These are phyloP conservation scores for Podarcis siculus DNA, from an alignment of 2,797 vertebrate genomes.

Conservation along the genomic window DNA sequence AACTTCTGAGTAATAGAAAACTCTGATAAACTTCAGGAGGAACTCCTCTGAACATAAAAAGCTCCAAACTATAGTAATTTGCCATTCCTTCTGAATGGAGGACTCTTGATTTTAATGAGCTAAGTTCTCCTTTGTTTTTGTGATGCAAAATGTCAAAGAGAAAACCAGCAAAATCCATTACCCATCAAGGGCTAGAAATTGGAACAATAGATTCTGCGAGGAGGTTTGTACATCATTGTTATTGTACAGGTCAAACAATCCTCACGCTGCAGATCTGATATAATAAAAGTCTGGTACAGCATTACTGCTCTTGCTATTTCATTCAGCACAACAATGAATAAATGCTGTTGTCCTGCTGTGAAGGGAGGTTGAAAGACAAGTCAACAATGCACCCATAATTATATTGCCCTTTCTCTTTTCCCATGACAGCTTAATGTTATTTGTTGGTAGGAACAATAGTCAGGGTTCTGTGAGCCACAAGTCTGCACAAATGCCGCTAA, in stretches of 20 bases:
- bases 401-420: background rate
- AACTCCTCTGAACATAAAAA: background rate
- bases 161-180: background rate
- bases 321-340: background rate
- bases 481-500: background rate
- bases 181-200: background rate
- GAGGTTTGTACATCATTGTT: background rate
- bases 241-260: background rate
- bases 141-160: background rate
- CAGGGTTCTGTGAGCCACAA: background rate
- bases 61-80: background rate
- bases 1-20: slow-evolving; percentile 17
- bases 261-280: background rate
- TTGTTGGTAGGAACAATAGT: background rate
- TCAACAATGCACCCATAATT: background rate
- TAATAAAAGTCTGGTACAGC: background rate
- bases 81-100: background rate
- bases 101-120: background rate
- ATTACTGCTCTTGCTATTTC: background rate
- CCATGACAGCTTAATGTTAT: background rate
- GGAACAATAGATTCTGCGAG: background rate
- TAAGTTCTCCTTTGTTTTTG: background rate
- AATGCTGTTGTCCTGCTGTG: background rate
- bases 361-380: background rate
- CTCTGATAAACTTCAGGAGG: slow-evolving; percentile 9